Evolutionary conservation across 2,888 invertebrate genomes (phyloP).

Genomic region (Ornithoptera priamus): DNA sequence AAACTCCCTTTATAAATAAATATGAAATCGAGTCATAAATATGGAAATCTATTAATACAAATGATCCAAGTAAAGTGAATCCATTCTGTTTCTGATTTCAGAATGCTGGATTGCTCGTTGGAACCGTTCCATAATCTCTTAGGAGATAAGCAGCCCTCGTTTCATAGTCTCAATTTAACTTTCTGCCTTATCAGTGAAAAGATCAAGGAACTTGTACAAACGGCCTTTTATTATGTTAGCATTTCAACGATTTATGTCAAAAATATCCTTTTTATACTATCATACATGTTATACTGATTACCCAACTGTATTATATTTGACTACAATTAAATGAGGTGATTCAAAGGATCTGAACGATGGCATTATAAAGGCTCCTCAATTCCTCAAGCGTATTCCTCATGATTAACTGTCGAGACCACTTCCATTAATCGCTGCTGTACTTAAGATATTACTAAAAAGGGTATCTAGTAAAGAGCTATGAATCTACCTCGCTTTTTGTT

Average conservation of each 20-base stretch:
- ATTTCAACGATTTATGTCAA: constrained; percentile 5
- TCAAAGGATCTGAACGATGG: too few species aligned
- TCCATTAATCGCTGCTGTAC: too few species aligned
- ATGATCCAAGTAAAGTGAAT: constrained; percentile 1
- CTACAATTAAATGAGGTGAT: too few species aligned
- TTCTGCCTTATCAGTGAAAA: constrained; percentile 61
- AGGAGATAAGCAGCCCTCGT: constrained; percentile 62
- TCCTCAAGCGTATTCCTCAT: too few species aligned
- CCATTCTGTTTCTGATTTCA: constrained; percentile 37
- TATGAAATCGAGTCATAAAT: neutral
- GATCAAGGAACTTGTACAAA: constrained; percentile 57
- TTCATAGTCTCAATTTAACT: constrained; percentile 49
- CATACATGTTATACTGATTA: too few species aligned
- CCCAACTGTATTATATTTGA: too few species aligned
- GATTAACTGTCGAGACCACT: too few species aligned
- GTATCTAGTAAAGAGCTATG: too few species aligned
- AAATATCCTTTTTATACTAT: too few species aligned
- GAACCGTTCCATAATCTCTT: constrained; percentile 65
- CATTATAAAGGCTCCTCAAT: too few species aligned
- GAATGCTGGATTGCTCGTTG: constrained; percentile 59
- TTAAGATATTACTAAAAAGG: too few species aligned
- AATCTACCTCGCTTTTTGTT: too few species aligned
- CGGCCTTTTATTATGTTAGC: constrained; percentile 59
- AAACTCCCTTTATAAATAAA: neutral
- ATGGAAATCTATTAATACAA: neutral